Evolutionary conservation across 2,888 invertebrate genomes (phyloP).

Genomic region (Epistrophella euchroma): DNA sequence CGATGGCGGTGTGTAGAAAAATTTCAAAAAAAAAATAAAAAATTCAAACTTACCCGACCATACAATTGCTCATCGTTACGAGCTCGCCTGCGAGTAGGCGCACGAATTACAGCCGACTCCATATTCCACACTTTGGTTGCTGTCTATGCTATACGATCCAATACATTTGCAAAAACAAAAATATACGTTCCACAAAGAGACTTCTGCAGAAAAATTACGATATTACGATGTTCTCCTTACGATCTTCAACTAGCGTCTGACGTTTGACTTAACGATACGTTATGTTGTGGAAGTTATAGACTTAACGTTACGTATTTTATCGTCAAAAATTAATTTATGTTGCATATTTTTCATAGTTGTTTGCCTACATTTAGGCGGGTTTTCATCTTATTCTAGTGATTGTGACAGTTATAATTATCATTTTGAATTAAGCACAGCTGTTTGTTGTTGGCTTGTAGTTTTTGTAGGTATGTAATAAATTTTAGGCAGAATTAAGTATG

Average conservation of each 20-base stretch:
- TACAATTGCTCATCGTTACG: slow-evolving; percentile 90
- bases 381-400: slow-evolving; percentile 44
- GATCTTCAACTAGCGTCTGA: neutral
- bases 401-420: slow-evolving; percentile 41
- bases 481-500: slow-evolving; percentile 1
- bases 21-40: neutral
- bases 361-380: slow-evolving; percentile 55
- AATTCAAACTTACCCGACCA: slow-evolving; percentile 87
- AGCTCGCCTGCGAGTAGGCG: slow-evolving; percentile 90
- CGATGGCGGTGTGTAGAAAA: neutral
- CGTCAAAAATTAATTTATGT: slow-evolving; percentile 51
- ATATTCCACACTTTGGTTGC: slow-evolving; percentile 56
- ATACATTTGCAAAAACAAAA: slow-evolving; percentile 51
- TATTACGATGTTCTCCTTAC: slow-evolving; percentile 1
- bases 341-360: slow-evolving; percentile 28
- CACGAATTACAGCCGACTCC: slow-evolving; percentile 85
- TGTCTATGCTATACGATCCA: slow-evolving; percentile 72
- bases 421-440: slow-evolving; percentile 33
- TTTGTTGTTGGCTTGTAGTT: neutral
- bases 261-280: neutral
- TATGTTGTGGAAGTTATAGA: slow-evolving; percentile 21
- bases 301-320: slow-evolving; percentile 28
- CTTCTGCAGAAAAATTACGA: neutral
- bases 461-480: neutral
- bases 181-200: slow-evolving; percentile 49